A percentile compares a stretch with the other conserved stretches of the same genome.
Evolutionary conservation across 2,797 vertebrate genomes (phyloP).

Genomic region (Coracias cyanogaster): DNA sequence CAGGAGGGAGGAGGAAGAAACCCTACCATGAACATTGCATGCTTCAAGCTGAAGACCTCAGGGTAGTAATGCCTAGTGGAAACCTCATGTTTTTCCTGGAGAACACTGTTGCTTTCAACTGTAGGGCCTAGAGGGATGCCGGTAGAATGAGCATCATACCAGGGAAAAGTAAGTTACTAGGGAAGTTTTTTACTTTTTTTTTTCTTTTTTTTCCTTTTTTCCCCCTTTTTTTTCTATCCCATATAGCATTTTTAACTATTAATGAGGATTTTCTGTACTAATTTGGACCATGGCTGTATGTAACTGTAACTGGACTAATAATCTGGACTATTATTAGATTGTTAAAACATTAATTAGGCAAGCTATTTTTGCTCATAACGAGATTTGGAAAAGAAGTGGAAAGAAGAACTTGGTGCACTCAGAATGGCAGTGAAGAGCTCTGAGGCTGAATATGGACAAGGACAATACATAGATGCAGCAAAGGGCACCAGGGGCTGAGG

Average conservation of each 20-base stretch:
- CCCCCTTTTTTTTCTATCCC: background rate
- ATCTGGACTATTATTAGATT: constrained; percentile 52
- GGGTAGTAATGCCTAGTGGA: too few relatives aligned
- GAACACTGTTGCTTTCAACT: background rate
- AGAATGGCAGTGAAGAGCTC: background rate
- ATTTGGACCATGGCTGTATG: background rate
- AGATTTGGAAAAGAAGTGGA: background rate
- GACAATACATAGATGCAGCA: background rate
- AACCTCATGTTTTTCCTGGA: background rate
- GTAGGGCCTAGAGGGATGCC: background rate
- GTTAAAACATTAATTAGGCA: constrained; percentile 64
- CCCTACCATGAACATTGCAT: accelerated
- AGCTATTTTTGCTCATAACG: constrained; percentile 38
- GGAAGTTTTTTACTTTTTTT: background rate
- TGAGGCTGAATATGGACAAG: background rate
- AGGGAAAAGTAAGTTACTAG: background rate
- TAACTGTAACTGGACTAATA: constrained; percentile 36
- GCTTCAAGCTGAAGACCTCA: background rate
- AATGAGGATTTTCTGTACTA: constrained; percentile 55
- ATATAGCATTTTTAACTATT: constrained; percentile 27
- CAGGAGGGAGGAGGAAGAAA: background rate
- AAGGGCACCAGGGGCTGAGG: accelerated
- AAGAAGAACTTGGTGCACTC: background rate
- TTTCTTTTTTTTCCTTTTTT: accelerated
- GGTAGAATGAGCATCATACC: background rate